Conservation (phyloP, 2,113 vertebrate species). For the Corydoras sp. region DNA sequence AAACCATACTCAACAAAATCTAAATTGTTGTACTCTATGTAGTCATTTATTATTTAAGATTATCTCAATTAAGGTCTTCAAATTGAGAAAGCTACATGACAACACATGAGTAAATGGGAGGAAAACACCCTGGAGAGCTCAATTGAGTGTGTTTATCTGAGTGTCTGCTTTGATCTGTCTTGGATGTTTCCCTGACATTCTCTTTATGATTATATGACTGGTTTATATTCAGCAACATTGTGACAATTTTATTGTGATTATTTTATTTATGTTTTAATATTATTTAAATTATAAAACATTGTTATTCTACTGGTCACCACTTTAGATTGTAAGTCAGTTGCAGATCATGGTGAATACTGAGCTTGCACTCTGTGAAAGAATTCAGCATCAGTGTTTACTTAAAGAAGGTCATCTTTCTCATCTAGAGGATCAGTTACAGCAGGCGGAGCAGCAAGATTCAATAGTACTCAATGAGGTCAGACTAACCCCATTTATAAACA, state of each 20-base stretch:
- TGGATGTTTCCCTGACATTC: background rate
- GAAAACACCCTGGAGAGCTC: too few species aligned
- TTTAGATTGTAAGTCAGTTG: conserved; percentile 29
- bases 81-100: too few species aligned
- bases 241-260: background rate
- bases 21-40: too few species aligned
- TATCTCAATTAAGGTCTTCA: too few species aligned
- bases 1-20: too few species aligned
- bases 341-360: conserved; percentile 39
- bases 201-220: too few species aligned
- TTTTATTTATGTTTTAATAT: background rate
- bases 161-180: too few species aligned
- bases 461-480: conserved; percentile 37
- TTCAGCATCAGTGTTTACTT: conserved; percentile 18
- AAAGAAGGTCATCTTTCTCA: conserved; percentile 36
- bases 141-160: too few species aligned
- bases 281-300: background rate
- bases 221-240: background rate
- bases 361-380: conserved; percentile 29
- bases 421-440: conserved; percentile 43
- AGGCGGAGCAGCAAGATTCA: conserved; percentile 37
- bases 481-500: background rate
- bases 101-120: too few species aligned
- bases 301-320: background rate
- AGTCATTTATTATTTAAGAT: too few species aligned